These are phyloP conservation scores for Scortum barcoo DNA, from an alignment of 2,113 vertebrate genomes.

Conservation along the genomic window DNA sequence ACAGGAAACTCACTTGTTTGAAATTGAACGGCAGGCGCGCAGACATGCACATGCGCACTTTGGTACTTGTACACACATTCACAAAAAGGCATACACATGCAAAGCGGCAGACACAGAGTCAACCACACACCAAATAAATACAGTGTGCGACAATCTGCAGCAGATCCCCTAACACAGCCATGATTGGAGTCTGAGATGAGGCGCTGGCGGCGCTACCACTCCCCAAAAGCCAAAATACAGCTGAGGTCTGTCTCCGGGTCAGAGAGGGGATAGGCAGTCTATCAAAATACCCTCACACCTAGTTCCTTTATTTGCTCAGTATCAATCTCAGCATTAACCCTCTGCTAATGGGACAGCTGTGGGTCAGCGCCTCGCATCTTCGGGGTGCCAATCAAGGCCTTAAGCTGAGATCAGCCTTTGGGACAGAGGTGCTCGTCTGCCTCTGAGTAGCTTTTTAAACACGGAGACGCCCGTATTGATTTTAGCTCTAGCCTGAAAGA, in stretches of 20 bases:
- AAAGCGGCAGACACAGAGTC: constrained; percentile 9
- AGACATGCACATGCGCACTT: constrained; percentile 50
- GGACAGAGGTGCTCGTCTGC: constrained; percentile 82
- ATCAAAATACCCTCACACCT: constrained; percentile 82
- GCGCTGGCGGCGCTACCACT: constrained; percentile 35
- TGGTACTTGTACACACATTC: not conserved
- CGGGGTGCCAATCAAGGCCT: constrained; percentile 84
- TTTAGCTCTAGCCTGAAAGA: constrained; percentile 76
- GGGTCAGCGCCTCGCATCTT: constrained; percentile 82
- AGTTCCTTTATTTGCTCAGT: constrained; percentile 87
- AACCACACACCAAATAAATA: constrained; percentile 33
- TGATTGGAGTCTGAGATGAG: constrained; percentile 38
- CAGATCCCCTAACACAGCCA: constrained; percentile 5
- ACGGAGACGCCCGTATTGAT: constrained; percentile 84
- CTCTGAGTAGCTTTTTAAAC: constrained; percentile 86
- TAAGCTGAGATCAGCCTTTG: constrained; percentile 85
- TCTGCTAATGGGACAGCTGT: constrained; percentile 87
- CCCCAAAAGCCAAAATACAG: constrained; percentile 60
- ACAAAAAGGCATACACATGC: constrained; percentile 24
- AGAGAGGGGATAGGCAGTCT: constrained; percentile 75
- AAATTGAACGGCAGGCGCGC: constrained; percentile 63
- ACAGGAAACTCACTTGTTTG: constrained; percentile 77
- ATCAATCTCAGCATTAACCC: constrained; percentile 86
- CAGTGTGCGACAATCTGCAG: not conserved
- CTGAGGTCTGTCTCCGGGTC: constrained; percentile 66